Evolutionary conservation across 1,140 invertebrate genomes (phyloP).

Genomic region (Trichonephila clavipes): DNA sequence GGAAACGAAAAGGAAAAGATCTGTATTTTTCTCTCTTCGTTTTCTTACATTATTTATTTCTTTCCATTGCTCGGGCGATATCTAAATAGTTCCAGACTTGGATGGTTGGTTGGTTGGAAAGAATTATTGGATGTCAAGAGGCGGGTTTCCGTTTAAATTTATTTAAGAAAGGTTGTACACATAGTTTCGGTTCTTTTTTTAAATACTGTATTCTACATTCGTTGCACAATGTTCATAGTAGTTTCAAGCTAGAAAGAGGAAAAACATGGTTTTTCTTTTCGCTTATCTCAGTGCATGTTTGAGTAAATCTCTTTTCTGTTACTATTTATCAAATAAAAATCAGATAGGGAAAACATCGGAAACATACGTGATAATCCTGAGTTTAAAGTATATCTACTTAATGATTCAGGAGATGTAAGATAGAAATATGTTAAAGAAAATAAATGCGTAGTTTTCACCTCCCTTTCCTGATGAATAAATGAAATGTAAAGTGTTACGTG

Average conservation of each 20-base stretch:
- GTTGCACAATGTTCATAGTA: background rate
- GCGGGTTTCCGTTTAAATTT: slow-evolving; percentile 36
- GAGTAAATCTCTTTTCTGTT: background rate
- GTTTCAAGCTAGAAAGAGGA: background rate
- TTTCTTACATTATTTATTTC: slow-evolving; percentile 37
- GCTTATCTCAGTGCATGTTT: background rate
- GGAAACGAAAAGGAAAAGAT: slow-evolving; percentile 1
- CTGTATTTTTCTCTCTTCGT: slow-evolving; percentile 36
- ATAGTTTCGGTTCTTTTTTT: background rate
- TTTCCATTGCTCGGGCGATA: slow-evolving; percentile 18
- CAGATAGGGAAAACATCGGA: background rate
- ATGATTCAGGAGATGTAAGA: too few relatives aligned
- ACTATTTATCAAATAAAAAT: background rate
- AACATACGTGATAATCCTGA: too few relatives aligned
- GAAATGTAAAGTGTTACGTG: too few relatives aligned
- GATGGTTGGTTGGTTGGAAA: background rate
- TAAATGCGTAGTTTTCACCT: too few relatives aligned
- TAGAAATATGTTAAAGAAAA: too few relatives aligned
- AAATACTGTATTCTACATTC: background rate
- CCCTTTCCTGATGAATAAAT: too few relatives aligned
- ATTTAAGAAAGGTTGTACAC: slow-evolving; percentile 16
- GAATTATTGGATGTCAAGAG: slow-evolving; percentile 52
- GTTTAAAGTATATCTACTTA: too few relatives aligned
- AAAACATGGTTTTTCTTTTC: background rate
- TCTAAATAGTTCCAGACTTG: slow-evolving; percentile 10